Conservation (phyloP, 1,140 invertebrate genomes). For the Triops cancriformis region DNA sequence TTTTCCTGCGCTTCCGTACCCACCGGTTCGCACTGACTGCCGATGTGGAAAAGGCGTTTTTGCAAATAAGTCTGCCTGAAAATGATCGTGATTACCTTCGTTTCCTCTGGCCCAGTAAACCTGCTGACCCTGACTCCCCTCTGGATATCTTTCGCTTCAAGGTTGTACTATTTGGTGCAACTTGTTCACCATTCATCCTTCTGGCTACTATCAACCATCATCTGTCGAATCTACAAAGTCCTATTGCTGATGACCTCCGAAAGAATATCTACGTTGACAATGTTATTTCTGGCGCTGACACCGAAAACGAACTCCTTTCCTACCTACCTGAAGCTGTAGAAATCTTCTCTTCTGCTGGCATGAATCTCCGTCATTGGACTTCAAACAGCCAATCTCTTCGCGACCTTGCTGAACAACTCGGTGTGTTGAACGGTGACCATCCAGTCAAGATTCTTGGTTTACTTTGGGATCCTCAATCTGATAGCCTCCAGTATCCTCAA, state of each 20-base stretch:
- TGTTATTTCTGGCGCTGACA: background rate
- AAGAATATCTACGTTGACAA: constrained; percentile 22
- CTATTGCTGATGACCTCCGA: background rate
- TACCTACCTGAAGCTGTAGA: background rate
- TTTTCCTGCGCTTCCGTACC: background rate
- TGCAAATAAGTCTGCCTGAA: constrained; percentile 1
- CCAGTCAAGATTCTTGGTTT: constrained; percentile 23
- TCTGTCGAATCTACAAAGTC: background rate
- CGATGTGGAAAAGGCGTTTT: constrained; percentile 22
- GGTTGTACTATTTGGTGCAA: constrained; percentile 17
- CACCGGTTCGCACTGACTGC: constrained; percentile 12
- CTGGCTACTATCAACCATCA: background rate
- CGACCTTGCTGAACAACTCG: background rate
- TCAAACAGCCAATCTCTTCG: background rate
- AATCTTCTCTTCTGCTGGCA: background rate
- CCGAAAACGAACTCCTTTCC: background rate
- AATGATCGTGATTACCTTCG: constrained; percentile 19
- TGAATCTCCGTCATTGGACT: no score
- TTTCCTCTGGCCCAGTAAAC: constrained; percentile 11
- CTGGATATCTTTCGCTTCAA: background rate
- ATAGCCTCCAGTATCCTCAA: no score
- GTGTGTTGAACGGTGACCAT: no score
- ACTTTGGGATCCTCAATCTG: background rate
- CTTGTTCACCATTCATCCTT: constrained; percentile 16
- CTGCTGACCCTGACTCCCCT: background rate